Percentiles rank a stretch among this genome's conserved stretches.
These are phyloP conservation scores for Anguilla rostrata DNA, from an alignment of 2,113 vertebrate species.

Conservation along the genomic window DNA sequence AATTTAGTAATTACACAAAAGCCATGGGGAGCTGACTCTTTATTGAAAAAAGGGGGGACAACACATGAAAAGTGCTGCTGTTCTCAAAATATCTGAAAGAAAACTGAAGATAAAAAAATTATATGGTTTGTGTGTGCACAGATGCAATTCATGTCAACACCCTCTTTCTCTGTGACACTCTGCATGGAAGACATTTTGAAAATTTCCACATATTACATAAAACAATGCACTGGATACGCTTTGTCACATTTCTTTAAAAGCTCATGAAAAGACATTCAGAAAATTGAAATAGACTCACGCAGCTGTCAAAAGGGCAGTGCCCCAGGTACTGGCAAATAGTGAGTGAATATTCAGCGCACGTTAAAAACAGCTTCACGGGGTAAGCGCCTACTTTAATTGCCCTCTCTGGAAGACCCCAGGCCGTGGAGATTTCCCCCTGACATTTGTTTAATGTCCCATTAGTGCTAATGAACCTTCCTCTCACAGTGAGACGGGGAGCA, in stretches of 20 bases:
- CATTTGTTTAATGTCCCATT: constrained; percentile 58
- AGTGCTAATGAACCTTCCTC: constrained; percentile 50
- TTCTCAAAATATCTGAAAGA: constrained; percentile 13
- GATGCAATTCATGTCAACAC: neutral
- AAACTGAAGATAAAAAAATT: constrained; percentile 19
- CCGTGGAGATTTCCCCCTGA: constrained; percentile 46
- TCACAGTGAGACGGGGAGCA: constrained; percentile 34
- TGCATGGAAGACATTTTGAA: neutral
- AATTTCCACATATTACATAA: constrained; percentile 1
- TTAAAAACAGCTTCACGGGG: constrained; percentile 37
- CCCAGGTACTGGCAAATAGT: constrained; percentile 22
- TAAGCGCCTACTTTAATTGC: constrained; percentile 43
- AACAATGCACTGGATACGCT: neutral
- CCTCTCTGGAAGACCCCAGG: constrained; percentile 42
- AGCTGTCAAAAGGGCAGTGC: constrained; percentile 15
- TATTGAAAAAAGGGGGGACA: constrained; percentile 14
- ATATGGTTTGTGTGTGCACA: neutral
- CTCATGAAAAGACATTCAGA: constrained; percentile 11
- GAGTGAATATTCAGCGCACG: constrained; percentile 41
- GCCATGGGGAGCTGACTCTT: neutral
- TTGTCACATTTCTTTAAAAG: constrained; percentile 2
- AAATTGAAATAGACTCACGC: constrained; percentile 18
- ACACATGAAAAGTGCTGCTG: neutral
- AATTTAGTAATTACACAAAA: constrained; percentile 17
- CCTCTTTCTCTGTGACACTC: neutral